Conservation (phyloP, 2,888 invertebrate species). For the Andrena dorsata region DNA sequence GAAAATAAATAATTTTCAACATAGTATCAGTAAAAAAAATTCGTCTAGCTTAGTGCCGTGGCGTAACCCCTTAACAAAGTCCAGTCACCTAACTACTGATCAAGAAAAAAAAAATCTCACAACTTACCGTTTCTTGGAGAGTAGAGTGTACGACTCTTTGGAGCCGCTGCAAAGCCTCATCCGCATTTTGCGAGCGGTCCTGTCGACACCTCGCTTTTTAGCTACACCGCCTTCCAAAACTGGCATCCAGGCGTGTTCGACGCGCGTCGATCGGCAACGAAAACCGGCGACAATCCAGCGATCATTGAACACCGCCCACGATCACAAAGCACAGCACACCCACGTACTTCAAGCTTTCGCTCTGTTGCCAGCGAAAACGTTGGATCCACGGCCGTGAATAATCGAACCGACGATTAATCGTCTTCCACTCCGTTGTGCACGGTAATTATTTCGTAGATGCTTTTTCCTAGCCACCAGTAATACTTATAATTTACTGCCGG, state of each 20-base stretch:
- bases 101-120: not conserved
- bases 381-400: conserved; percentile 26
- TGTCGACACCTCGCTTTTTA: conserved; percentile 77
- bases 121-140: conserved; percentile 83
- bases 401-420: conserved; percentile 61
- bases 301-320: conserved; percentile 65
- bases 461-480: conserved; percentile 57
- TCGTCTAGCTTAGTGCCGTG: too few relatives aligned
- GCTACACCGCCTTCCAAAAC: conserved; percentile 81
- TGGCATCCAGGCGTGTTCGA: conserved; percentile 79
- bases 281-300: conserved; percentile 32
- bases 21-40: too few relatives aligned
- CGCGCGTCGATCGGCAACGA: conserved; percentile 41
- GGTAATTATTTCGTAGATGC: conserved; percentile 67
- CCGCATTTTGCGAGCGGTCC: conserved; percentile 80
- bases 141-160: conserved; percentile 83
- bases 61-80: too few relatives aligned
- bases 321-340: conserved; percentile 46
- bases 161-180: conserved; percentile 83
- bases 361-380: not conserved
- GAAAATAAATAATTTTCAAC: too few relatives aligned
- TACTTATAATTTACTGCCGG: conserved; percentile 59
- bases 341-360: conserved; percentile 38
- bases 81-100: too few relatives aligned
- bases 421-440: conserved; percentile 38